Conservation (phyloP, 2,113 vertebrate genomes). For the Hypomesus transpacificus region DNA sequence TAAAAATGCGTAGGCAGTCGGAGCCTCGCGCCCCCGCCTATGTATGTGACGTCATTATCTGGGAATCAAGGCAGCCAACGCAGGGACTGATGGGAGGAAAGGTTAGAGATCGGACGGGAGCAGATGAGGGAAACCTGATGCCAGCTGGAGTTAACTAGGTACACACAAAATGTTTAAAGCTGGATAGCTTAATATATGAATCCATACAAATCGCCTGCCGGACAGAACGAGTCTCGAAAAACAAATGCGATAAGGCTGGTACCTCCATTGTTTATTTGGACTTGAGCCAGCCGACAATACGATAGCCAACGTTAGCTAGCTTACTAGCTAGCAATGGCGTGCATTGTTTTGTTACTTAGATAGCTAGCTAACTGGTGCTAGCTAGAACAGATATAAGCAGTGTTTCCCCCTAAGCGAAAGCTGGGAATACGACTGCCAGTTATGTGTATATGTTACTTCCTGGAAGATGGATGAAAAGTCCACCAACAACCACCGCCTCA, state of each 20-base stretch:
- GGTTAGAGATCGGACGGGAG: constrained; percentile 46
- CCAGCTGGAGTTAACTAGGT: neutral
- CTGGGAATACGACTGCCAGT: constrained; percentile 38
- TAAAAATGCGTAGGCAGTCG: no score
- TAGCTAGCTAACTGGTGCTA: neutral
- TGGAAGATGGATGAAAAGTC: constrained; percentile 93
- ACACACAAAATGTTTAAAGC: neutral
- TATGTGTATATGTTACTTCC: constrained; percentile 63
- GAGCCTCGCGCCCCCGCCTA: neutral
- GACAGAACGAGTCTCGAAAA: no score
- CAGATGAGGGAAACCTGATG: constrained; percentile 18
- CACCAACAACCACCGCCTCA: constrained; percentile 78
- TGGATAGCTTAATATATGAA: neutral
- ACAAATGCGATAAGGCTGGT: neutral
- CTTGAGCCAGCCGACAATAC: no score
- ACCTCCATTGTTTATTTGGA: no score
- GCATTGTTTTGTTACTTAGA: constrained; percentile 55
- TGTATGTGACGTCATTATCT: constrained; percentile 44
- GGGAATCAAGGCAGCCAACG: constrained; percentile 35
- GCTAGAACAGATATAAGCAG: neutral
- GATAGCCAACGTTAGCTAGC: neutral
- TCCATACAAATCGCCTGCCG: no score
- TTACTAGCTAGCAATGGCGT: constrained; percentile 11
- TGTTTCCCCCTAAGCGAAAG: constrained; percentile 26
- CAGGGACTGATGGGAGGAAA: constrained; percentile 63